Conservation (phyloP, 2,113 vertebrate species). For the Hoplias malabaricus region DNA sequence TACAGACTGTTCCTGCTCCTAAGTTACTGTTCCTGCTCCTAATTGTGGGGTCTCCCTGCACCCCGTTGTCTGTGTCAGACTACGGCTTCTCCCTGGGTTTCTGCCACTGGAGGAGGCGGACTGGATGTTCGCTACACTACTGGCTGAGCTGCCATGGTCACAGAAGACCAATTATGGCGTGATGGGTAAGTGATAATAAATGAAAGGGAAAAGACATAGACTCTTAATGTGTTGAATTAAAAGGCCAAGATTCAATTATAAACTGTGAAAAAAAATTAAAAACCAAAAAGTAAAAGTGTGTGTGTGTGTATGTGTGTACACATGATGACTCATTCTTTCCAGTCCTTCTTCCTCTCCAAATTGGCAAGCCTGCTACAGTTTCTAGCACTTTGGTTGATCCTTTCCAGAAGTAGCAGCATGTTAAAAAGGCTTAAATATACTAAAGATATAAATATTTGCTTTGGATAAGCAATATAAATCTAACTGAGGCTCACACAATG, state of each 20-base stretch:
- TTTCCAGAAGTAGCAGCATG: slow-evolving; percentile 16
- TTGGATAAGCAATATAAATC: slow-evolving; percentile 26
- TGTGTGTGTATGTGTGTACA: not conserved
- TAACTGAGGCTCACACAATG: not conserved
- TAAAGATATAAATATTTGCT: slow-evolving; percentile 40
- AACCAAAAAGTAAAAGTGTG: not conserved
- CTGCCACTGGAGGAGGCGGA: slow-evolving; percentile 82
- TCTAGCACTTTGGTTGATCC: slow-evolving; percentile 30
- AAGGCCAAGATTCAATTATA: not conserved
- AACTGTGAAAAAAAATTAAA: not conserved
- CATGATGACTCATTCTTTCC: slow-evolving; percentile 47
- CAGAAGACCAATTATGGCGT: slow-evolving; percentile 84
- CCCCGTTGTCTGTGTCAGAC: slow-evolving; percentile 59
- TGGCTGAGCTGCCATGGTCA: slow-evolving; percentile 86
- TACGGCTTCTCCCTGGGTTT: slow-evolving; percentile 83
- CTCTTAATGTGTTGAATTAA: not conserved
- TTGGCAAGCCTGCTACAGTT: slow-evolving; percentile 33
- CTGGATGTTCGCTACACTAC: slow-evolving; percentile 86
- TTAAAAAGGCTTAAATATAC: slow-evolving; percentile 29
- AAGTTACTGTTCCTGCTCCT: not conserved
- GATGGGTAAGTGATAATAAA: slow-evolving; percentile 62
- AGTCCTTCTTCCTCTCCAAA: slow-evolving; percentile 28
- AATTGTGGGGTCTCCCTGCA: not conserved
- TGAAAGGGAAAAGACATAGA: not conserved
- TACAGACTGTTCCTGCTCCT: not conserved